Percentiles rank a stretch among this genome's conserved stretches.
These are phyloP conservation scores for Labroides dimidiatus DNA, from an alignment of 2,797 vertebrate species.

Conservation along the genomic window DNA sequence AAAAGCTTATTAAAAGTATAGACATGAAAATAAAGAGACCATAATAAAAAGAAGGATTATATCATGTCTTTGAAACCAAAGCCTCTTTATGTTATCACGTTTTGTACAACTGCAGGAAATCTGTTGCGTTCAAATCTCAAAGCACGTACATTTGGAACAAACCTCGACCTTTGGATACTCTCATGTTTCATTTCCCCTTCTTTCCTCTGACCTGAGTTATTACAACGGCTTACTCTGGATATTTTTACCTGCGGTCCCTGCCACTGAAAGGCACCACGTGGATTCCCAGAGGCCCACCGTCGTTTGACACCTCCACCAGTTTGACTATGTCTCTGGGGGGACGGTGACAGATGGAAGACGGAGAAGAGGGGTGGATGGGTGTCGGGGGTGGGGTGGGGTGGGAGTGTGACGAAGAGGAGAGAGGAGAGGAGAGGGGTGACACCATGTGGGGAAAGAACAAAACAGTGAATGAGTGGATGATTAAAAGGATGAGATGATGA, in stretches of 20 bases:
- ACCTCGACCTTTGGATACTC: background rate
- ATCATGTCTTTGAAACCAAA: too few species aligned
- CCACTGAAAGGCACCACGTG: slow-evolving; percentile 99
- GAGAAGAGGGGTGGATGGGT: slow-evolving; percentile 4
- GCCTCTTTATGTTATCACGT: too few species aligned
- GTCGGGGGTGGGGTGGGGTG: background rate
- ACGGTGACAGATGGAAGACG: slow-evolving; percentile 43
- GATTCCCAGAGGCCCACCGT: slow-evolving; percentile 97
- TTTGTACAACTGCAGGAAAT: too few species aligned
- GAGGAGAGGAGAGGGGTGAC: slow-evolving; percentile 44
- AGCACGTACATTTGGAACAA: background rate
- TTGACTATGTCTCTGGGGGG: slow-evolving; percentile 94
- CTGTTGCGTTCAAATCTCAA: too few species aligned
- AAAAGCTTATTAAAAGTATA: too few species aligned
- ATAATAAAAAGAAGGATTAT: too few species aligned
- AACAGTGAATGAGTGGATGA: slow-evolving; percentile 51
- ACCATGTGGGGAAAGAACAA: slow-evolving; percentile 67
- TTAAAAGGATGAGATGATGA: slow-evolving; percentile 25
- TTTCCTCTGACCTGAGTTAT: background rate
- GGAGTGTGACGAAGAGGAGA: background rate
- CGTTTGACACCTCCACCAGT: slow-evolving; percentile 97
- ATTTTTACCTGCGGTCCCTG: slow-evolving; percentile 93
- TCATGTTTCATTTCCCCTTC: background rate
- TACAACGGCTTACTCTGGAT: slow-evolving; percentile 10
- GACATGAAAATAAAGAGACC: too few species aligned